A percentile compares a stretch with the other conserved stretches of the same genome.
Conservation (phyloP, 1,140 invertebrate genomes). For the Stegodyphus mimosarum region DNA sequence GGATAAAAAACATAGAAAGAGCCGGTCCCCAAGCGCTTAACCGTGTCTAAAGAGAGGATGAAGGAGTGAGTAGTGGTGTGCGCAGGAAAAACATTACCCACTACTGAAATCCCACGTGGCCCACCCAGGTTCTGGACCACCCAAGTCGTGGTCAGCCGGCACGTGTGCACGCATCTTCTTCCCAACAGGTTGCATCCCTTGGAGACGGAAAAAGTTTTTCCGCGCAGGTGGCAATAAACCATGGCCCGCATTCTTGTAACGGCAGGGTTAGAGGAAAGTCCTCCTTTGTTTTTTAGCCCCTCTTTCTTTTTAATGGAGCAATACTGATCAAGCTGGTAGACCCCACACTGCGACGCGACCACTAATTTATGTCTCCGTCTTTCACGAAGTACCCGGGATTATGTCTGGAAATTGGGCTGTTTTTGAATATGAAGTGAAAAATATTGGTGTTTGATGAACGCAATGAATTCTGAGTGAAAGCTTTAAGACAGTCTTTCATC, state of each 20-base stretch:
- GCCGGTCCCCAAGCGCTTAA: neutral
- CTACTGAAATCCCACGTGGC: conserved; percentile 1
- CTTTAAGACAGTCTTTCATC: no score
- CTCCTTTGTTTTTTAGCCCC: neutral
- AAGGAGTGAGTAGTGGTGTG: conserved; percentile 1
- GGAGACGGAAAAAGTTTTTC: neutral
- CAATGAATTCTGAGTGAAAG: no score
- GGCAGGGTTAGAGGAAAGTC: conserved; percentile 10
- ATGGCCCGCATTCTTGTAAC: conserved; percentile 13
- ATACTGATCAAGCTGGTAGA: no score
- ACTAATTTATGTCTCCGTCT: no score
- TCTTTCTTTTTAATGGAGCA: neutral
- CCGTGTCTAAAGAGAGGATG: neutral
- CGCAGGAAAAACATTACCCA: conserved; percentile 11
- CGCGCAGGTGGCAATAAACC: conserved; percentile 4
- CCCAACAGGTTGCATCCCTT: conserved; percentile 7
- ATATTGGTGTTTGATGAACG: no score
- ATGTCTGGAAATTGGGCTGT: no score
- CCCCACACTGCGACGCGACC: no score
- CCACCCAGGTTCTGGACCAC: conserved; percentile 10
- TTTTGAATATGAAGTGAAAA: no score
- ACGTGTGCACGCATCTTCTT: neutral
- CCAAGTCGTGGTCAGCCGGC: conserved; percentile 13
- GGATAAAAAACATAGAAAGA: no score
- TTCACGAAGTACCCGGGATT: no score